Evolutionary conservation across 2,888 invertebrate genomes (phyloP), one percentile per base, ranked within the genome.

Genomic region (Pemphredon lugubris): DNA sequence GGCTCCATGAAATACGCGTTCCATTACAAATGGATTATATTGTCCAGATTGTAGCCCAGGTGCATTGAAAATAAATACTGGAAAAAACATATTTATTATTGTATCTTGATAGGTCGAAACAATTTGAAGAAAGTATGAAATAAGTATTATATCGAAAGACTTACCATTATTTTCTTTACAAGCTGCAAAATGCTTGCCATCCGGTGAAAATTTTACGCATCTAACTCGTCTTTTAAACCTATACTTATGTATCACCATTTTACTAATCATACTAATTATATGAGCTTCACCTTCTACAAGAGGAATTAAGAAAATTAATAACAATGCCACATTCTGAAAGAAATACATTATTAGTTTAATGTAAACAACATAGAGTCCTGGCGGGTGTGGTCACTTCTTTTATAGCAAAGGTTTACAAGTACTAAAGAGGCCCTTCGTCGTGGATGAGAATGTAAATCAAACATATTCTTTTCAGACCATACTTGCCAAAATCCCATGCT

Each of bases 111-210:
- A n/a, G n/a, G n/a, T n/a, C n/a, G n/a, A n/a, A n/a, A n/a, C n/a
- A n/a, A n/a, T n/a, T n/a, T n/a, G n/a, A n/a, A n/a, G n/a, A n/a
- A n/a, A n/a, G n/a, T n/a, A n/a, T n/a, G n/a, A n/a, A n/a, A n/a
- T n/a, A n/a, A n/a, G n/a, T n/a, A n/a, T n/a, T 42, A 42, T n/a
- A 45, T 5, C 18, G 13, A 26, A 13, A 47, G 2, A 37, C 73
- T 85, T 91, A 95, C 95, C 95, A 90, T 94, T 94, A 86, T 94
- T 95, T 83, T 94, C 95, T 89, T 96, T 95, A 40, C 97, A 96
- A 9, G 96, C 95, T 0, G 98, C 98, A 92, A 98, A 96, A 86
- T 96, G 95, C 91, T 94, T 95, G 18, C 98, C 97, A 92, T 98
- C 95, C 0, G 98, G 98, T 86, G 98, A 98, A 90, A 99, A 99